phyloP scores from a whole-genome alignment of 1,140 invertebrate genomes.

The Halesus radiatus region DNA sequence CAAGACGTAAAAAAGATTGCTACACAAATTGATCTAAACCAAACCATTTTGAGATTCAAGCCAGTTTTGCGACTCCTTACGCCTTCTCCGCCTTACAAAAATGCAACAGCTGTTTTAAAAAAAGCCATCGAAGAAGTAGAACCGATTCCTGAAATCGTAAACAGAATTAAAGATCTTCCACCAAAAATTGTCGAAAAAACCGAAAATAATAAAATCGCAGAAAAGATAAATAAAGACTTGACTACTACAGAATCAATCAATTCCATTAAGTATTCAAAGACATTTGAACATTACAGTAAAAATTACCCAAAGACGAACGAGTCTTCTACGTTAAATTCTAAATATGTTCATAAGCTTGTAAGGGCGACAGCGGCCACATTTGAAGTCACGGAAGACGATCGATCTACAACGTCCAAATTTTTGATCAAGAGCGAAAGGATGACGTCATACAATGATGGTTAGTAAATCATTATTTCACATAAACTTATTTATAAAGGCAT shows the following conservation, averaged over 20 bases:
- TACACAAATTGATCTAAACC: neutral
- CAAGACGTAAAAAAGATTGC: neutral
- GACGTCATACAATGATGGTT: no score
- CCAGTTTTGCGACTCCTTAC: slow-evolving; percentile 28
- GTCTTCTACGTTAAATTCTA: no score
- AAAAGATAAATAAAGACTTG: neutral
- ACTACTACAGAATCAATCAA: neutral
- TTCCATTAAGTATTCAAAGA: neutral
- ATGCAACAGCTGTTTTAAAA: slow-evolving; percentile 31
- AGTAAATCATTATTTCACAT: no score
- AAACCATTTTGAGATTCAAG: neutral
- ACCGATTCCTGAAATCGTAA: neutral
- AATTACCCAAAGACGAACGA: neutral
- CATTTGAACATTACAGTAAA: slow-evolving; percentile 16
- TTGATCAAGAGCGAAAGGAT: no score
- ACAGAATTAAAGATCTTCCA: no score
- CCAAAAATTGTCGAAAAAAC: no score
- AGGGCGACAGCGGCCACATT: no score
- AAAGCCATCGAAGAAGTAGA: slow-evolving; percentile 15
- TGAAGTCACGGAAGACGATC: no score
- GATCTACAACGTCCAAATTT: no score
- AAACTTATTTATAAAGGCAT: no score
- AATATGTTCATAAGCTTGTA: no score
- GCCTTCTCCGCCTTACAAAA: slow-evolving; percentile 22
- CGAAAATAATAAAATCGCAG: neutral